Evolutionary conservation across 2,113 vertebrate genomes (phyloP).

Genomic region (Ivindomyrus marchei): DNA sequence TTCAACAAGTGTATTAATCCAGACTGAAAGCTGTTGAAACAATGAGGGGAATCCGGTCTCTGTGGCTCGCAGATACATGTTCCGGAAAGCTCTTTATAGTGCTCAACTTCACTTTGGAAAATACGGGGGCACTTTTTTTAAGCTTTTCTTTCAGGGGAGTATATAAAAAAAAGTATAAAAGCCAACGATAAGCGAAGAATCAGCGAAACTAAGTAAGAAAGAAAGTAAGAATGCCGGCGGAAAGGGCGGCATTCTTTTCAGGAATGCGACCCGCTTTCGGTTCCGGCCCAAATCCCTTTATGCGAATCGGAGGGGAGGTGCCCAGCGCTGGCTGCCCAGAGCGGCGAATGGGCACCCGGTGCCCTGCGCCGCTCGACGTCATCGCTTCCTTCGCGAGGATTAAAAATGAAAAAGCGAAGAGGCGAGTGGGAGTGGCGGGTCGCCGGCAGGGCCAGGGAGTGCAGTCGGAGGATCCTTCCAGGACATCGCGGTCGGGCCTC

Average conservation of each 20-base stretch:
- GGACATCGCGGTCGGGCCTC: not conserved
- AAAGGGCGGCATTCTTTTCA: not conserved
- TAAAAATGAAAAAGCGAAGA: not conserved
- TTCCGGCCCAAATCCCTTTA: conserved; percentile 10
- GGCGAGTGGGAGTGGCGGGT: not conserved
- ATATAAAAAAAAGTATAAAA: conserved; percentile 7
- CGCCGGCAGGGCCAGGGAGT: not conserved
- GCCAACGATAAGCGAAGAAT: not conserved
- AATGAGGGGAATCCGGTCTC: conserved; percentile 14
- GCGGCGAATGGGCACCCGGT: not conserved
- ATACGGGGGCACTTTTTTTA: not conserved
- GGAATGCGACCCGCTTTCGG: not conserved
- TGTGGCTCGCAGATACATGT: conserved; percentile 16
- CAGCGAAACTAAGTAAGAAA: not conserved
- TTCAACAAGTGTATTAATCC: conserved; percentile 26
- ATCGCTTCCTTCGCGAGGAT: not conserved
- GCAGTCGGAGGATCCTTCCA: conserved; percentile 7
- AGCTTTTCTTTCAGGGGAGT: conserved; percentile 22
- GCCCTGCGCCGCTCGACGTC: not conserved
- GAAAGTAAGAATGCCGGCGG: not conserved
- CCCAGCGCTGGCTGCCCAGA: not conserved
- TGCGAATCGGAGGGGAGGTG: not conserved
- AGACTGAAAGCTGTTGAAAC: conserved; percentile 13
- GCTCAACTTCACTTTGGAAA: not conserved
- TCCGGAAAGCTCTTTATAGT: conserved; percentile 20